Evolutionary conservation across 2,797 vertebrate species (phyloP), one percentile per base, ranked within the genome.

Genomic region (Pantherophis vulpinus): DNA sequence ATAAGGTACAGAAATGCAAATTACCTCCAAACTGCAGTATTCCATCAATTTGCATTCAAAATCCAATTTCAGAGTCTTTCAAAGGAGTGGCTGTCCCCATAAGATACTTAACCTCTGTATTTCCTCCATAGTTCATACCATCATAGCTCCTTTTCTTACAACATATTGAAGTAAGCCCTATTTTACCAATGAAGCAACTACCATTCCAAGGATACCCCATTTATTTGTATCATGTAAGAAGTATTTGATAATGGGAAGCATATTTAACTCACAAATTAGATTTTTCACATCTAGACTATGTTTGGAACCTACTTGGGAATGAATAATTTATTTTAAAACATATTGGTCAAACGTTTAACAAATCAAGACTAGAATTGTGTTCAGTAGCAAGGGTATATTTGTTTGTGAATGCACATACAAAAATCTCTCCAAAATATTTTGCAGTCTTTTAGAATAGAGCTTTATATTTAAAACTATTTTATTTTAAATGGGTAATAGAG

Each of bases 1-100:
- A 60, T 88, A 93, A 97, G 95, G 93, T 96, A 96, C 91, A 95
- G 94, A 95, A 96, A 97, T 97, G 97, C 95, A 97, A 95, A 97
- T 97, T 97, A 96, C 95, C 95, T 95, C 96, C 95, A 97, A 97
- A 95, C 97, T 97, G 97, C 97, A 96, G 95, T 60, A 0, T 88
- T 93, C 96, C 95, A 97, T 98, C 96, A 95, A 97, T 98, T 97
- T 98, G 97, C 97, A 97, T 98, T 98, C 96, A 95, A 97, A 98
- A 97, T 97, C 96, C 97, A 96, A 90, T 96, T 96, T 96, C 97
- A 95, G 96, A 95, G 93, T 93, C 97, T 93, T 95, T 94, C 92
- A 96, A 97, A 94, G 93, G 94, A 95, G 95, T 92, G 56, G 93
- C 66, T 96, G 92, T 88, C 86, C 94, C 95, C 55, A 88, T 61